Evolutionary conservation across 2,797 vertebrate species (phyloP), one percentile per base, ranked within the genome.

Genomic region (Cacajao melanocephalus): DNA sequence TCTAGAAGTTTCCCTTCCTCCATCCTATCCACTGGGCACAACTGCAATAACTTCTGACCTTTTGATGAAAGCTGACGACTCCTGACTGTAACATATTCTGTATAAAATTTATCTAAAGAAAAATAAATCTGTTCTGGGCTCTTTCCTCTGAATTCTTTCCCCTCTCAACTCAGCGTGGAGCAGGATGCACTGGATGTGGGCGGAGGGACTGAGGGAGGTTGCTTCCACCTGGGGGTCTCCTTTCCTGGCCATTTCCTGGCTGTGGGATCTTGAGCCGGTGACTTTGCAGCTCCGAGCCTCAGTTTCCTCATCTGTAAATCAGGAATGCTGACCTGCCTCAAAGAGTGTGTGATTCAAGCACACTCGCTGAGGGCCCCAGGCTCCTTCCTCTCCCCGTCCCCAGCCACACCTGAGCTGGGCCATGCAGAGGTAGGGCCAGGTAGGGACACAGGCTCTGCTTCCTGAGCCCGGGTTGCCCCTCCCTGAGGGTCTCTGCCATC

Each of bases 31-130:
- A 98, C 41, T 97, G 98, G 98, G 95, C 98, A 96, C 97, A 98
- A 97, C 85, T 98, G 98, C 98, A 98, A 98, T 98, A 98, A 99
- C 97, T 98, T 98, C 98, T 98, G 98, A 98, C 78, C 95, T 98
- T 98, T 98, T 97, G 98, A 98, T 97, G 98, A 98, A 98, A 98
- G 97, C 97, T 96, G 97, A 98, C 97, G 98, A 98, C 92, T 98
- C 86, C 98, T 97, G 89, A 98, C 98, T 98, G 96, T 98, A 98
- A 98, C 96, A 97, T 98, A 98, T 98, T 98, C 98, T 98, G 97
- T 98, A 98, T 96, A 97, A 98, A 97, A 97, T 90, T 98, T 97
- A 98, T 98, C 97, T 97, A 98, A 98, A 94, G 98, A 98, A 98
- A 98, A 98, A 99, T 99, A 99, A 99, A 99, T 95, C 85, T 91